phyloP scores from a whole-genome alignment of 2,113 vertebrate species.

The Pitta sordida region DNA sequence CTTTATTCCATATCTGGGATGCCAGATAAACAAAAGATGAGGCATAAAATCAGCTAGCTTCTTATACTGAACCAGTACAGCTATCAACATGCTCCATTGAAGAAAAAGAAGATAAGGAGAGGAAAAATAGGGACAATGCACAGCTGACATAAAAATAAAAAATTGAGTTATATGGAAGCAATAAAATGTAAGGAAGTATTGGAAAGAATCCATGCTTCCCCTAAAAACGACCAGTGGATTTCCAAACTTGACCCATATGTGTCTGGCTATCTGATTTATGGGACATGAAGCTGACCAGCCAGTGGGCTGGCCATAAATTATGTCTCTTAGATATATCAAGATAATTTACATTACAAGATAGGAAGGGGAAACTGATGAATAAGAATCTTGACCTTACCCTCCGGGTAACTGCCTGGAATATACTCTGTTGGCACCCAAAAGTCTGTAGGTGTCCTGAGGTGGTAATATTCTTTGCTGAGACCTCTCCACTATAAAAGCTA shows the following conservation, averaged over 20 bases:
- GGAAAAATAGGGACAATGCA: neutral
- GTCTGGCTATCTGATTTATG: slow-evolving; percentile 62
- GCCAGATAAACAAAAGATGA: neutral
- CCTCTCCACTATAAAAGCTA: neutral
- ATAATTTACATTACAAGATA: neutral
- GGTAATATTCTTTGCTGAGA: neutral
- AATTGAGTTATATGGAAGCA: neutral
- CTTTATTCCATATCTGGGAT: neutral
- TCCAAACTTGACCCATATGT: slow-evolving; percentile 57
- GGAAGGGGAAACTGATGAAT: neutral
- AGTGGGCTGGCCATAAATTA: slow-evolving; percentile 45
- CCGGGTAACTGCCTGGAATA: neutral
- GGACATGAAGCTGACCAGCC: neutral
- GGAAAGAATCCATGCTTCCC: neutral
- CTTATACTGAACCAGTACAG: neutral
- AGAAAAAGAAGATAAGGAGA: neutral
- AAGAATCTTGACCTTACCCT: neutral
- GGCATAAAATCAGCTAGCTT: neutral
- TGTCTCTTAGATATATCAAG: neutral
- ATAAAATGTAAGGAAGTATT: neutral
- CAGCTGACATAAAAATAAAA: neutral
- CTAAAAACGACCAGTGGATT: neutral
- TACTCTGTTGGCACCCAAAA: neutral
- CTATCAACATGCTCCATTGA: neutral
- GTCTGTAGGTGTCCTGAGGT: neutral